Evolutionary conservation across 2,113 vertebrate species (phyloP).

Genomic region (Bucco capensis): DNA sequence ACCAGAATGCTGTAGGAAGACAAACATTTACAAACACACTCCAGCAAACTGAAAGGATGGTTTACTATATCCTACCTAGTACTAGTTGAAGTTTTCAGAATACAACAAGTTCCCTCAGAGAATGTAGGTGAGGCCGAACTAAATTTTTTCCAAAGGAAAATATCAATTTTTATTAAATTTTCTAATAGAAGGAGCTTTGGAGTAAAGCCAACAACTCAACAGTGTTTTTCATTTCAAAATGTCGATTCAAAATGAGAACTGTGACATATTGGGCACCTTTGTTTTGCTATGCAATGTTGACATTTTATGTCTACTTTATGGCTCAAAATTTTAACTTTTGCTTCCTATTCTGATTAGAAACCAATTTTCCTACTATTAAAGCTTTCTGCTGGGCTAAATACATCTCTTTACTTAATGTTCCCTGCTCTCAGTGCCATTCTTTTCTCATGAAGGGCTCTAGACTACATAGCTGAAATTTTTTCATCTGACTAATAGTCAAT

Average conservation of each 20-base stretch:
- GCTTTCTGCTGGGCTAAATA: not conserved
- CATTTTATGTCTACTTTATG: not conserved
- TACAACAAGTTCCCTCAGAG: not conserved
- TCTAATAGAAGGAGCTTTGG: not conserved
- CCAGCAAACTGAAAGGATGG: not conserved
- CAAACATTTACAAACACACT: not conserved
- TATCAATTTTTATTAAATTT: not conserved
- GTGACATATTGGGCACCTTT: not conserved
- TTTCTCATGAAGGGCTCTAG: not conserved
- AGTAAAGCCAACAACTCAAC: not conserved
- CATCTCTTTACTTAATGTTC: not conserved
- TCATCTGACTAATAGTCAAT: not conserved
- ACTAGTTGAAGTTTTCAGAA: not conserved
- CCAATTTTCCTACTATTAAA: not conserved
- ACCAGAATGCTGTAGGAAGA: not conserved
- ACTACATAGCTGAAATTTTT: not conserved
- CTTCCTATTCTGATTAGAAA: not conserved
- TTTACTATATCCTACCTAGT: not conserved
- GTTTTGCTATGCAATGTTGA: not conserved
- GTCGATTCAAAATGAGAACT: not conserved
- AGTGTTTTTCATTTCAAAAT: not conserved
- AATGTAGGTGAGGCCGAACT: not conserved
- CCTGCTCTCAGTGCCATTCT: not conserved
- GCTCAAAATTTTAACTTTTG: not conserved
- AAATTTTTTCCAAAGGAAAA: not conserved